A percentile compares a stretch with the other conserved stretches of the same genome.
phyloP scores from a whole-genome alignment of 2,113 vertebrate species.

The Leptobrachium leishanense region DNA sequence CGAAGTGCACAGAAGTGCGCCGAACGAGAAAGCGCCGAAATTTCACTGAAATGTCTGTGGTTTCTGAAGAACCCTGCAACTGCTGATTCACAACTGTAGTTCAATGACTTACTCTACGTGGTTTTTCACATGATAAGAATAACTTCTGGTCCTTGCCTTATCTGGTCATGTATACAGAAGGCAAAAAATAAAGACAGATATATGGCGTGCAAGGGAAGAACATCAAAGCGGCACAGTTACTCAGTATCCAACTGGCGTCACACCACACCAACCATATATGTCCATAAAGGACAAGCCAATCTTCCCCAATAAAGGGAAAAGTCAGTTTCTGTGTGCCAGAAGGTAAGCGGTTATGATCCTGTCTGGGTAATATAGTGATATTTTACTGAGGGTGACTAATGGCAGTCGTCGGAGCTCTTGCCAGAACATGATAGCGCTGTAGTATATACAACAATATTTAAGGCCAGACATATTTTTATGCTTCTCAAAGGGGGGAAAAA shows the following conservation, averaged over 20 bases:
- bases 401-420: not conserved
- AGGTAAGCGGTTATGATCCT: not conserved
- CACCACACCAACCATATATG: not conserved
- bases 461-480: constrained; percentile 11
- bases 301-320: not conserved
- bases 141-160: not conserved
- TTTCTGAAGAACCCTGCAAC: no score
- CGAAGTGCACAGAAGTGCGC: no score
- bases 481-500: not conserved
- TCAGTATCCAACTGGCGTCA: not conserved
- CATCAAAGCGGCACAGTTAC: not conserved
- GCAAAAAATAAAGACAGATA: not conserved
- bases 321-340: not conserved
- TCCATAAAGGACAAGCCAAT: not conserved
- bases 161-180: not conserved
- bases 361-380: not conserved
- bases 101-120: no score
- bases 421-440: constrained; percentile 7
- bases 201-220: not conserved
- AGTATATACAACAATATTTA: constrained; percentile 11
- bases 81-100: no score
- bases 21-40: no score
- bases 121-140: no score
- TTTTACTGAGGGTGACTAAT: not conserved
- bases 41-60: no score